Evolutionary conservation across 2,113 vertebrate genomes (phyloP).

Genomic region (Thoracochromis brauschi): DNA sequence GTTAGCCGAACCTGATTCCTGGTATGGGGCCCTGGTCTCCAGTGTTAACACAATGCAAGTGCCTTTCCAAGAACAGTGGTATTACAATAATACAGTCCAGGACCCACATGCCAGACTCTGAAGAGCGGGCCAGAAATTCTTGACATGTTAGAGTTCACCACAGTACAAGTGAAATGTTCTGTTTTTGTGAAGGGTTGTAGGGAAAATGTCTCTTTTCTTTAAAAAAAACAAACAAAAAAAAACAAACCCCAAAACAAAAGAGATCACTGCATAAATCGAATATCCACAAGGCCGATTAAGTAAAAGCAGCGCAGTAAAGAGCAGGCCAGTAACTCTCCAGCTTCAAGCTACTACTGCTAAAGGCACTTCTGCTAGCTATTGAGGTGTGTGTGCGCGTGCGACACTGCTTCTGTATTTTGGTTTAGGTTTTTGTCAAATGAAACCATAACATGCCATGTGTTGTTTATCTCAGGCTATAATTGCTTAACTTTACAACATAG

Average conservation of each 20-base stretch:
- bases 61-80: neutral
- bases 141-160: neutral
- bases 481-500: neutral
- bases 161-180: neutral
- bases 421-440: neutral
- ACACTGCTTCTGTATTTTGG: neutral
- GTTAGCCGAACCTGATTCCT: neutral
- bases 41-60: neutral
- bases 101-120: neutral
- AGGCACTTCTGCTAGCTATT: neutral
- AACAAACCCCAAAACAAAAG: neutral
- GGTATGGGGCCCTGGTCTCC: neutral
- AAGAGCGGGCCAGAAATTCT: neutral
- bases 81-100: neutral
- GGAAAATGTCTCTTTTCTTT: neutral
- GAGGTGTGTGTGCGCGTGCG: neutral
- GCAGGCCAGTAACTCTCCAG: neutral
- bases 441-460: neutral
- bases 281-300: neutral
- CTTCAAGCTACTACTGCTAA: neutral
- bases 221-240: rapidly evolving
- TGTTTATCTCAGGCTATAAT: neutral
- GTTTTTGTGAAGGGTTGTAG: neutral
- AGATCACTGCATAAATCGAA: neutral
- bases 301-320: neutral